Conservation (phyloP, 1,140 invertebrate species). For the Chymomyza costata region DNA sequence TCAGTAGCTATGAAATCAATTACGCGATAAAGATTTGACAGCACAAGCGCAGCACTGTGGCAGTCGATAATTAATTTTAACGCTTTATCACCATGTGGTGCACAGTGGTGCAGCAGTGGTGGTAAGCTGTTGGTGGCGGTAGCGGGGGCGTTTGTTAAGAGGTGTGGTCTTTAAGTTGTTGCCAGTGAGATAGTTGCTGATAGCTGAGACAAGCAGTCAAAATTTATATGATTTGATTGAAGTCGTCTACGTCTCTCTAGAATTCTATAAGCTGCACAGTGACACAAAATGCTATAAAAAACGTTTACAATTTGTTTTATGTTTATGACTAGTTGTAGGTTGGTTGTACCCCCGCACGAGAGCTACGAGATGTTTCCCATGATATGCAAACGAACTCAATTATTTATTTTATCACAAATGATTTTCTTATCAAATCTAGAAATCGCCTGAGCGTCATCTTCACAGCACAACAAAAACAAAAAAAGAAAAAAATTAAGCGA, state of each 20-base stretch:
- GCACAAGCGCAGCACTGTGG: conserved; percentile 63
- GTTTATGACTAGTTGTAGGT: not conserved
- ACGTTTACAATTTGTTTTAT: conserved; percentile 23
- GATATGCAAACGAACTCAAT: conserved; percentile 73
- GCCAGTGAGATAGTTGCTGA: conserved; percentile 40
- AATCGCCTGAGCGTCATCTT: conserved; percentile 63
- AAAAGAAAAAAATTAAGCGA: conserved; percentile 6
- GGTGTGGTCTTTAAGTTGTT: conserved; percentile 4
- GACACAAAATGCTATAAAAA: not conserved
- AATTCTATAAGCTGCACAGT: conserved; percentile 22
- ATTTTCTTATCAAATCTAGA: conserved; percentile 71
- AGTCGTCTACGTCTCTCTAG: no score
- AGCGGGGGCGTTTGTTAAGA: not conserved
- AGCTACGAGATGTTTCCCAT: conserved; percentile 53
- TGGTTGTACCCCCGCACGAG: conserved; percentile 6
- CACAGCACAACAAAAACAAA: conserved; percentile 35
- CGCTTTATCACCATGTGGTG: conserved; percentile 51
- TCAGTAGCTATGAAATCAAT: conserved; percentile 73
- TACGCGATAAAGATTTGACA: conserved; percentile 73
- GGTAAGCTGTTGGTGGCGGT: conserved; percentile 6
- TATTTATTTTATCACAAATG: conserved; percentile 74
- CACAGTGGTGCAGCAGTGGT: no score
- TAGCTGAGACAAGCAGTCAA: conserved; percentile 21
- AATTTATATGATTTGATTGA: conserved; percentile 59
- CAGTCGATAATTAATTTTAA: conserved; percentile 72